A percentile compares a stretch with the other conserved stretches of the same genome.
Evolutionary conservation across 2,113 vertebrate genomes (phyloP).

Genomic region (Nicator chloris): DNA sequence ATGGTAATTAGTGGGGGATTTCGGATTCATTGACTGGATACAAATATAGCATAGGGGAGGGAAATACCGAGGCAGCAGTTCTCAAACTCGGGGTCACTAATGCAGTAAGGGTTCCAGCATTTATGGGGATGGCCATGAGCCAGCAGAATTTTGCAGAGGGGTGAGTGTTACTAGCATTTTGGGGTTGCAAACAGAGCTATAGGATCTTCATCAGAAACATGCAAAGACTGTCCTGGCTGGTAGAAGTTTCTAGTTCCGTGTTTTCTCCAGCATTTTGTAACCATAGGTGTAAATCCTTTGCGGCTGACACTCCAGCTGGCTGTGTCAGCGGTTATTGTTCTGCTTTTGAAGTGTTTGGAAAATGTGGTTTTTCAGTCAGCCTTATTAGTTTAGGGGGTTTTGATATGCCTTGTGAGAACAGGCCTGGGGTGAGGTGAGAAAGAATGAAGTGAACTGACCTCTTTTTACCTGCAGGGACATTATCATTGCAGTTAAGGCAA

Average conservation of each 20-base stretch:
- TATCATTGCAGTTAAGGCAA: neutral
- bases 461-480: neutral
- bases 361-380: neutral
- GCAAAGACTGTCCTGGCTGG: neutral
- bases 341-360: neutral
- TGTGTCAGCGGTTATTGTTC: neutral
- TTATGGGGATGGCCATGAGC: neutral
- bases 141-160: neutral
- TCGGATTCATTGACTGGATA: neutral
- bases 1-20: slow-evolving; percentile 51
- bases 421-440: neutral
- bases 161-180: neutral
- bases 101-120: neutral
- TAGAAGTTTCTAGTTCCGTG: neutral
- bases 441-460: neutral
- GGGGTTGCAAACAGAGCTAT: neutral
- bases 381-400: neutral
- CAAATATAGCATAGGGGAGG: slow-evolving; percentile 25
- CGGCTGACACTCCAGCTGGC: neutral
- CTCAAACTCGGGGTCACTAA: neutral
- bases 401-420: neutral
- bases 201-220: neutral
- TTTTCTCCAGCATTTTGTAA: neutral
- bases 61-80: neutral
- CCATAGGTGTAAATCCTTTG: neutral